phyloP scores from a whole-genome alignment of 2,888 invertebrate species.

The Zele albiditarsus region DNA sequence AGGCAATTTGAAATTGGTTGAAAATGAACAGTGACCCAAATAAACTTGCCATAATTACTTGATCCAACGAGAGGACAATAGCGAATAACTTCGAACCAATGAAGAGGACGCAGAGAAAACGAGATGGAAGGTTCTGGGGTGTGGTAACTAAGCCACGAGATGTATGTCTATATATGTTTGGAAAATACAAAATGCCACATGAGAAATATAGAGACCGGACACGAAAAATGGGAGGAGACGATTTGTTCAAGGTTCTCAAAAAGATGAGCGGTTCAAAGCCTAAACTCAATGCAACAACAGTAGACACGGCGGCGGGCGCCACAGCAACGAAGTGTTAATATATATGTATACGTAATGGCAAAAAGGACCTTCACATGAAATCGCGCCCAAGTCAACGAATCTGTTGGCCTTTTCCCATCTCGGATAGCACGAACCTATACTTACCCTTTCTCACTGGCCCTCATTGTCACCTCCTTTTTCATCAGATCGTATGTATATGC shows the following conservation, averaged over 20 bases:
- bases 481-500: conserved; percentile 24
- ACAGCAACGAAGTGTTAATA: not conserved
- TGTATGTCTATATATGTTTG: conserved; percentile 27
- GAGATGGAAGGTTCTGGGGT: not conserved
- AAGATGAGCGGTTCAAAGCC: conserved; percentile 43
- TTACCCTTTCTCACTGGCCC: conserved; percentile 14
- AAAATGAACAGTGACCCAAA: conserved; percentile 53
- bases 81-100: conserved; percentile 17
- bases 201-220: not conserved
- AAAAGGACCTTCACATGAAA: conserved; percentile 54
- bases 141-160: not conserved
- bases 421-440: conserved; percentile 48
- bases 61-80: conserved; percentile 43
- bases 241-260: conserved; percentile 62
- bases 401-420: conserved; percentile 64
- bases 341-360: conserved; percentile 20
- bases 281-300: conserved; percentile 58
- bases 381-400: conserved; percentile 66
- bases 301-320: conserved; percentile 28
- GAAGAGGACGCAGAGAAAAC: conserved; percentile 8
- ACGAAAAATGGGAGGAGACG: conserved; percentile 49
- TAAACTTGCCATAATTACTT: conserved; percentile 55
- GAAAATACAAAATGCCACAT: not conserved
- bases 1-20: conserved; percentile 35
- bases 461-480: conserved; percentile 26